Evolutionary conservation across 1,140 invertebrate species (phyloP).

Genomic region (Lucilia cuprina): DNA sequence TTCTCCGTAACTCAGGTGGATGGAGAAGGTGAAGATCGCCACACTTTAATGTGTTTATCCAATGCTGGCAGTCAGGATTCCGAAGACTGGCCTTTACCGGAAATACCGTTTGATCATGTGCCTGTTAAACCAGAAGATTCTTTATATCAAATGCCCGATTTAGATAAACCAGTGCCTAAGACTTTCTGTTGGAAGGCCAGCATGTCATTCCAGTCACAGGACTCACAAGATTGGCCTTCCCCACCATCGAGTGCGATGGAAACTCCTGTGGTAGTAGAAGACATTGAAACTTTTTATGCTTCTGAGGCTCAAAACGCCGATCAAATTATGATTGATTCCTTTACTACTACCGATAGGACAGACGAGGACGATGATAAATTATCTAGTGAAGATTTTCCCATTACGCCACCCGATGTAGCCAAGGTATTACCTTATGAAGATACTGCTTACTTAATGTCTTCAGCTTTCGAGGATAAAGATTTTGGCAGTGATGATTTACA

Average conservation of each 20-base stretch:
- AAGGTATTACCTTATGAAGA: slow-evolving; percentile 58
- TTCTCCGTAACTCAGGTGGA: slow-evolving; percentile 61
- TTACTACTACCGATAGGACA: slow-evolving; percentile 66
- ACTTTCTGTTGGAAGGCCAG: slow-evolving; percentile 60
- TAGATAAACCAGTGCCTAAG: slow-evolving; percentile 60
- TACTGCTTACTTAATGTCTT: slow-evolving; percentile 59
- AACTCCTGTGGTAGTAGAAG: slow-evolving; percentile 73
- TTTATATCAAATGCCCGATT: slow-evolving; percentile 55
- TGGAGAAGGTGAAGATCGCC: slow-evolving; percentile 51
- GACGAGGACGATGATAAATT: slow-evolving; percentile 66
- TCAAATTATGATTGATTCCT: slow-evolving; percentile 72
- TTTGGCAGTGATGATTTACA: slow-evolving; percentile 53
- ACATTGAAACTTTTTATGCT: slow-evolving; percentile 85
- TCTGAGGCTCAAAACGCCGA: slow-evolving; percentile 74
- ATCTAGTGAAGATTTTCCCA: slow-evolving; percentile 35
- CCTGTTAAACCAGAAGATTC: slow-evolving; percentile 56
- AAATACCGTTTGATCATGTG: slow-evolving; percentile 66
- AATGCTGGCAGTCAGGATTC: slow-evolving; percentile 70
- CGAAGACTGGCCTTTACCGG: slow-evolving; percentile 74
- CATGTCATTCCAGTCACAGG: slow-evolving; percentile 59
- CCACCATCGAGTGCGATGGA: slow-evolving; percentile 76
- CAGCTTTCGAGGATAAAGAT: slow-evolving; percentile 55
- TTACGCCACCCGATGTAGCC: slow-evolving; percentile 49
- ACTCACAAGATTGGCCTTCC: slow-evolving; percentile 80
- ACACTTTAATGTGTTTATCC: slow-evolving; percentile 58